Percentiles rank a stretch among this genome's conserved stretches.
phyloP scores from a whole-genome alignment of 2,888 invertebrate species.

The Pharmacophagus antenor region DNA sequence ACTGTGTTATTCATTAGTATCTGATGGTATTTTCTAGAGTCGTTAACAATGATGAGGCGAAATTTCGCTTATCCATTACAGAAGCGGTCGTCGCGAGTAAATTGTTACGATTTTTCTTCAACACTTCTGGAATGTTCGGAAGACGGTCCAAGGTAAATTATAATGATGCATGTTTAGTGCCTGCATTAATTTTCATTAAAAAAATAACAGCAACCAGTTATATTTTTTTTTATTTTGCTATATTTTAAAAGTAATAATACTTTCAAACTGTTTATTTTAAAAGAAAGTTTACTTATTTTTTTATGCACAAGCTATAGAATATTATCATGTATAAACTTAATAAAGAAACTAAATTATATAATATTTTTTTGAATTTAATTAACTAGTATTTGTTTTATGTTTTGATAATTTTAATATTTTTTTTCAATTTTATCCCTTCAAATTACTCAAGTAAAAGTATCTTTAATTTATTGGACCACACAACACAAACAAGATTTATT shows the following conservation, averaged over 20 bases:
- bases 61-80: constrained; percentile 57
- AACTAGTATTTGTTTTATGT: background rate
- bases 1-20: background rate
- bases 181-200: no score
- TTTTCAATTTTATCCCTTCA: background rate
- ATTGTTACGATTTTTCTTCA: constrained; percentile 74
- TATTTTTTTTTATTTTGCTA: background rate
- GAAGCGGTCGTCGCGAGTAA: constrained; percentile 59
- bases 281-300: no score
- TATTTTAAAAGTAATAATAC: no score
- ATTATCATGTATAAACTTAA: no score
- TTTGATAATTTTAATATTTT: no score
- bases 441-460: background rate
- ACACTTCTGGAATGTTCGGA: constrained; percentile 11
- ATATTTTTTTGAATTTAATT: no score
- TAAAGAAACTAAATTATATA: no score
- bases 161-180: no score
- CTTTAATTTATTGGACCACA: constrained; percentile 11
- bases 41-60: constrained; percentile 56
- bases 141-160: constrained; percentile 7
- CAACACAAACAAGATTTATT: constrained; percentile 47
- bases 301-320: no score
- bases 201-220: background rate
- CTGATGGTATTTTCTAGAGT: constrained; percentile 30
- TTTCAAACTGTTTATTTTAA: no score